Percentiles rank a stretch among this genome's conserved stretches.
These are phyloP conservation scores for Neogale vison DNA, from an alignment of 2,113 vertebrate species.

Conservation along the genomic window DNA sequence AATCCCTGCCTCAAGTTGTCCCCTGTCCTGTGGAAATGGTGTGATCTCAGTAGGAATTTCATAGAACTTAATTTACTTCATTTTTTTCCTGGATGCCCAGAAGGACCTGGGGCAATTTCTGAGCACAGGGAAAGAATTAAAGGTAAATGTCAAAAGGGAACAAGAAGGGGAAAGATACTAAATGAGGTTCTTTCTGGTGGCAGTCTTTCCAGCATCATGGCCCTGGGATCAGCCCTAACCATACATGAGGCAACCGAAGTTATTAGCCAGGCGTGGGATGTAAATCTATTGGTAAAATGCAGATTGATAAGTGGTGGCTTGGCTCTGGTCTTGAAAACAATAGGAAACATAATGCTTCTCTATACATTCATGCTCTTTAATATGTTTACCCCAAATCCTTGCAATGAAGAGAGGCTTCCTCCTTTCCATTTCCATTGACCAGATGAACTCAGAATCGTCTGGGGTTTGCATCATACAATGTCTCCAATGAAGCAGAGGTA, in stretches of 20 bases:
- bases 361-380: not conserved
- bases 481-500: slow-evolving; percentile 51
- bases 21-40: not conserved
- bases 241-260: not conserved
- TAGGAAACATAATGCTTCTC: not conserved
- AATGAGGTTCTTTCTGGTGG: not conserved
- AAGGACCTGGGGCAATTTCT: not conserved
- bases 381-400: not conserved
- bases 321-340: not conserved
- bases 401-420: not conserved
- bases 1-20: not conserved
- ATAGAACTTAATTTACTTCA: not conserved
- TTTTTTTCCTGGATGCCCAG: not conserved
- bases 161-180: not conserved
- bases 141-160: not conserved
- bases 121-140: not conserved
- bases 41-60: not conserved
- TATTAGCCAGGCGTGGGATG: not conserved
- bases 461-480: not conserved
- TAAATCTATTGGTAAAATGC: not conserved
- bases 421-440: not conserved
- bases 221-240: not conserved
- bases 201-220: not conserved
- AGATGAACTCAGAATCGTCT: not conserved
- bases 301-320: not conserved